Conservation (phyloP, 1,140 invertebrate genomes). For the Sycobia sp. region DNA sequence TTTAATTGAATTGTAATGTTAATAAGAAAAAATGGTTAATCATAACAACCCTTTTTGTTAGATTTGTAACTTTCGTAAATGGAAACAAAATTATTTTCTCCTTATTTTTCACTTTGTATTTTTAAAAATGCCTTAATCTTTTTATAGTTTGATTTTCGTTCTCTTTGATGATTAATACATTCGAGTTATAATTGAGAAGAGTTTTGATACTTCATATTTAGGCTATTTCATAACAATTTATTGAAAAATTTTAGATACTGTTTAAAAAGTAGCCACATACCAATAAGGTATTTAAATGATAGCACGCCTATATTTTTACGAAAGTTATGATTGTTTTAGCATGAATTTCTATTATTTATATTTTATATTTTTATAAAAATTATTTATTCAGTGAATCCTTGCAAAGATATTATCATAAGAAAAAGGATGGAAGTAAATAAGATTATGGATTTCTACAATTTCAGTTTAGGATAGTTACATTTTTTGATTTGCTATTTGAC, state of each 20-base stretch:
- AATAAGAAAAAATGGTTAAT: too few relatives aligned
- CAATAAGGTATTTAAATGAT: conserved; percentile 10
- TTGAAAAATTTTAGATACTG: background rate
- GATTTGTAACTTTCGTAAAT: too few relatives aligned
- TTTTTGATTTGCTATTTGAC: background rate
- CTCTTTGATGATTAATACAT: background rate
- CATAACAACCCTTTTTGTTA: too few relatives aligned
- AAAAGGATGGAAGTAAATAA: conserved; percentile 12
- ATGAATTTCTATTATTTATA: conserved; percentile 14
- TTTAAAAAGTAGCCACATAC: too few relatives aligned
- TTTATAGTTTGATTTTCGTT: too few relatives aligned
- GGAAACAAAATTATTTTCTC: too few relatives aligned
- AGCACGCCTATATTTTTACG: conserved; percentile 1
- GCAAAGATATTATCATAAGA: conserved; percentile 8
- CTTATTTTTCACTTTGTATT: too few relatives aligned
- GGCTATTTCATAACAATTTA: background rate
- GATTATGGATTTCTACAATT: conserved; percentile 14
- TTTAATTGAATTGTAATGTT: too few relatives aligned
- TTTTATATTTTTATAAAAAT: conserved; percentile 20
- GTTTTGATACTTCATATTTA: background rate
- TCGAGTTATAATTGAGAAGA: background rate
- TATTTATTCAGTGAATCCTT: conserved; percentile 4
- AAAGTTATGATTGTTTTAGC: conserved; percentile 14
- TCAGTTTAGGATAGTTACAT: conserved; percentile 1
- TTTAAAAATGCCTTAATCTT: too few relatives aligned